Base-by-base conservation (phyloP, 2,888 invertebrate genomes). In the Thysanoteuthis rhombus region DNA sequence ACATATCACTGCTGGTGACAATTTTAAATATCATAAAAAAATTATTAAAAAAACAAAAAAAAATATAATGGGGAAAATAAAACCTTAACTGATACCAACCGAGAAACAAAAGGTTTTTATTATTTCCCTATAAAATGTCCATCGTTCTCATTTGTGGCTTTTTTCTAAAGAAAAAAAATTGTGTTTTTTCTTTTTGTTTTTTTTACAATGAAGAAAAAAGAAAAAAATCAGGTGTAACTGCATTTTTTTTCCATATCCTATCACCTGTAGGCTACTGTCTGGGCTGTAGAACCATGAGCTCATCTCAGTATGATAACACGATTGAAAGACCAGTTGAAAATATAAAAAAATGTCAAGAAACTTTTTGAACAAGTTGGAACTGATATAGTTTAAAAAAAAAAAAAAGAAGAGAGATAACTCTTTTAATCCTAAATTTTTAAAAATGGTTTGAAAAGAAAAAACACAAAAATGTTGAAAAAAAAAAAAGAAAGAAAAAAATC, bases 1-100 rank as follows among this genome's bases (percentile, higher is more conserved):
- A 75, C 75, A 75, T n/a, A 92, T 92, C 45, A 92, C 45, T 92
- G 32, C 92, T 92, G 40, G 92, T 92, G 92, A 92, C 28, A 92
- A 40, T 92, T 40, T 40, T 90, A 32, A 39, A 92, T 92, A 92
- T 42, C 42, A 45, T 92, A 40, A 45, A 25, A n/a, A 52, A 52
- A 52, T 52, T 52, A 52, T 25, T 25, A 52, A 52, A 5, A 52
- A 92, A 40, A 28, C 16, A 90, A 92, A 28, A 40, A 91, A 16
- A 91, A 91, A 45, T 36, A 39, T 45, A 19, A 91, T 28, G 39
- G 91, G 42, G 39, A 40, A 42, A 22, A 92, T n/a, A 45, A 42
- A n/a, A 92, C 42, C n/a, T 92, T 45, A n/a, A 45, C n/a, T 16
- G 10, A 36, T 16, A 75, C n/a, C 75, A 36, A 75, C 10, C 12